Evolutionary conservation across 1,140 invertebrate genomes (phyloP).

Genomic region (Odontomachus brunneus): DNA sequence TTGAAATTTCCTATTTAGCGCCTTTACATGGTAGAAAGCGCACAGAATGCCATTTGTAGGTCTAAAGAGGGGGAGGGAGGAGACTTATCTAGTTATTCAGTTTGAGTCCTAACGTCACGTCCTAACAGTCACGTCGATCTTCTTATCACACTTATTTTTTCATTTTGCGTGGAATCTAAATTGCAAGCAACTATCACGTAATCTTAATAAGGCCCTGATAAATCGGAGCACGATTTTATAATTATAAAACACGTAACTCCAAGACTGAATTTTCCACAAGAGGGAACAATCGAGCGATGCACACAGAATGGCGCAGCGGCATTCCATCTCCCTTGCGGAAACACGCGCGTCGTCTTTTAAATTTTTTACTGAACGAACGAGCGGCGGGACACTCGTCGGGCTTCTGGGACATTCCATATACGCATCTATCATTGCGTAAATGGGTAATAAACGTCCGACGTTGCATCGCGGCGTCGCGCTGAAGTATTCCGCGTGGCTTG

Average conservation of each 20-base stretch:
- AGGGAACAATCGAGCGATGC: neutral
- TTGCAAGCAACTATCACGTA: too few species aligned
- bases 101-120: too few species aligned
- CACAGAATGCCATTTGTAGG: too few species aligned
- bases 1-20: too few species aligned
- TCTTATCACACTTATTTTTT: too few species aligned
- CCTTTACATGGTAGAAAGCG: too few species aligned
- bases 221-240: too few species aligned
- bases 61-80: too few species aligned
- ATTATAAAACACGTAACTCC: neutral
- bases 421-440: conserved; percentile 8
- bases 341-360: neutral
- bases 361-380: neutral
- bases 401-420: neutral
- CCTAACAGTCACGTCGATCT: too few species aligned
- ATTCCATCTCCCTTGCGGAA: neutral
- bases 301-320: too few species aligned
- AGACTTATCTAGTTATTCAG: too few species aligned
- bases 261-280: neutral
- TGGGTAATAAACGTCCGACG: conserved; percentile 20
- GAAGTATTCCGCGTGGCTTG: conserved; percentile 6
- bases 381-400: neutral
- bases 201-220: too few species aligned
- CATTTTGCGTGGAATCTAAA: neutral
- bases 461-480: neutral